Evolutionary conservation across 2,797 vertebrate species (phyloP).

Genomic region (Valencia hispanica): DNA sequence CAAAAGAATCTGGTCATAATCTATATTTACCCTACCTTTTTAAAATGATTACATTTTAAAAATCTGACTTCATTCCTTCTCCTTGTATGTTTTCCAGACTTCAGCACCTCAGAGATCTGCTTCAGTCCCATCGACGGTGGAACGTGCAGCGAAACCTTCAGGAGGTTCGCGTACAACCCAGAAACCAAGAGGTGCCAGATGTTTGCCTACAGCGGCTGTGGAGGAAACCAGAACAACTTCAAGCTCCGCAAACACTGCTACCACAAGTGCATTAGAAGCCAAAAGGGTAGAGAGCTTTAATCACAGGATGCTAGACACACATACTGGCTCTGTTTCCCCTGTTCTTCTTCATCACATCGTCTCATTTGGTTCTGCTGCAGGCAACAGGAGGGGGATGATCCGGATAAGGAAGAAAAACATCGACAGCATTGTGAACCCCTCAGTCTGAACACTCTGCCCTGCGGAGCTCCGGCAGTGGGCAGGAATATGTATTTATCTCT

Average conservation of each 20-base stretch:
- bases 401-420: slow-evolving; percentile 78
- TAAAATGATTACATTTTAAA: too few species aligned
- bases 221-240: slow-evolving; percentile 93
- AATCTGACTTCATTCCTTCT: too few species aligned
- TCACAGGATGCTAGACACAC: neutral
- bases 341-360: neutral
- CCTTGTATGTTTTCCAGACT: slow-evolving; percentile 42
- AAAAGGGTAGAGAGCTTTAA: slow-evolving; percentile 65
- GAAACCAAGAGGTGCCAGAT: slow-evolving; percentile 74
- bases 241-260: slow-evolving; percentile 75
- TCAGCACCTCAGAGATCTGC: slow-evolving; percentile 71
- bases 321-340: neutral
- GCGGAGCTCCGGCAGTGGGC: neutral
- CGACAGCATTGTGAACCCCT: slow-evolving; percentile 43
- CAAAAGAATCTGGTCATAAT: too few species aligned
- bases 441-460: slow-evolving; percentile 40
- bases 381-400: slow-evolving; percentile 49
- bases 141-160: slow-evolving; percentile 73
- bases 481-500: slow-evolving; percentile 65
- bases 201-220: slow-evolving; percentile 90
- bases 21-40: too few species aligned
- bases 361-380: slow-evolving; percentile 38
- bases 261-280: slow-evolving; percentile 78
- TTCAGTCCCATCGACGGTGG: slow-evolving; percentile 75
- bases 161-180: slow-evolving; percentile 82